A percentile compares a stretch with the other conserved stretches of the same genome.
Conservation (phyloP, 2,797 vertebrate species). For the Podargus strigoides region DNA sequence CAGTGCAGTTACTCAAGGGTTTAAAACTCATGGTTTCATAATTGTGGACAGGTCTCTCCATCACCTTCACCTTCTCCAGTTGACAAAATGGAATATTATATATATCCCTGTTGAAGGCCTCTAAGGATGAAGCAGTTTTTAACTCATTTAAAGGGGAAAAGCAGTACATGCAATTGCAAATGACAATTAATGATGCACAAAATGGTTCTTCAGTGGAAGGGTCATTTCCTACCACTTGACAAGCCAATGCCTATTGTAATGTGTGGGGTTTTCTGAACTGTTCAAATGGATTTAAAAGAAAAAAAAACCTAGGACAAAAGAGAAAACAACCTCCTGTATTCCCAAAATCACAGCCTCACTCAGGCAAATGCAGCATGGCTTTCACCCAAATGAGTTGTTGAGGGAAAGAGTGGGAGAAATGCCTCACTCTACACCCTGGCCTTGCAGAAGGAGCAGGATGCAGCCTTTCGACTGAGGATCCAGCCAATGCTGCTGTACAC, state of each 20-base stretch:
- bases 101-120: neutral
- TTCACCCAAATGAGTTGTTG: neutral
- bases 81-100: neutral
- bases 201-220: neutral
- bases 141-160: neutral
- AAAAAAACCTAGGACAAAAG: neutral
- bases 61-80: neutral
- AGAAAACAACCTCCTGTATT: neutral
- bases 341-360: neutral
- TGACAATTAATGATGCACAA: neutral
- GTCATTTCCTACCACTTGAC: neutral
- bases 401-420: neutral
- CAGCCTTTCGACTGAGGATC: neutral
- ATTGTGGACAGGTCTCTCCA: neutral
- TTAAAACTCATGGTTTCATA: neutral
- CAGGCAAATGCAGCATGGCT: accelerated
- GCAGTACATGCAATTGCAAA: neutral
- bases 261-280: neutral
- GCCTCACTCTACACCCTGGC: accelerated
- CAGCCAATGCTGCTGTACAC: neutral
- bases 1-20: neutral
- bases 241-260: neutral
- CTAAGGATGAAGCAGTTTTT: neutral
- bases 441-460: neutral
- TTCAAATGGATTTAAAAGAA: neutral